Percentiles rank a stretch among this genome's conserved stretches.
These are phyloP conservation scores for Paragorgia papillata DNA, from an alignment of 92 coral and sea anemone species.

Conservation along the genomic window DNA sequence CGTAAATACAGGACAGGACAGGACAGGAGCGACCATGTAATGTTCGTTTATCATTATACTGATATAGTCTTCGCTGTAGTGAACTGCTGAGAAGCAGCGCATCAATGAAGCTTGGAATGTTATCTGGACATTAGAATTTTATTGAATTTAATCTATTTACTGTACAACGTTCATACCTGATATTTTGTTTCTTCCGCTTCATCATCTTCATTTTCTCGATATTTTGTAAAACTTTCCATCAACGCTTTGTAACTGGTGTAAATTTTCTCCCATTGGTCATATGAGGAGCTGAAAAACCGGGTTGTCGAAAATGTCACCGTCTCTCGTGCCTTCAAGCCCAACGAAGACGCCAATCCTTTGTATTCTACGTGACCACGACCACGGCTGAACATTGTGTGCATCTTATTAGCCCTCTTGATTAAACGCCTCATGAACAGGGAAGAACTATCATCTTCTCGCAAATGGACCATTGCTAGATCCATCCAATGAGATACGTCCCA, in stretches of 20 bases:
- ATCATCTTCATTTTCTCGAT: conserved; percentile 24
- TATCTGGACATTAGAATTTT: neutral
- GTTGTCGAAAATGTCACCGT: conserved; percentile 27
- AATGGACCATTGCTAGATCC: conserved; percentile 30
- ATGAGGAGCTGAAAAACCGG: conserved; percentile 31
- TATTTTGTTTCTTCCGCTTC: conserved; percentile 35
- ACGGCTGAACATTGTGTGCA: conserved; percentile 29
- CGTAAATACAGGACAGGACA: neutral
- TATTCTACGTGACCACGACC: conserved; percentile 34
- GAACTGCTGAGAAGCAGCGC: neutral
- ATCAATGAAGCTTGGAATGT: neutral
- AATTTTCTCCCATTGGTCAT: conserved; percentile 18
- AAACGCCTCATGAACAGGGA: conserved; percentile 10
- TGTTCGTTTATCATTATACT: neutral
- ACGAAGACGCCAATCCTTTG: conserved; percentile 21
- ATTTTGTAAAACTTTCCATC: neutral
- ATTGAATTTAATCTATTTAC: neutral
- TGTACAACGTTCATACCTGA: conserved; percentile 12
- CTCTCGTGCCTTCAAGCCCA: conserved; percentile 23
- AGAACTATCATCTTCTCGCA: neutral
- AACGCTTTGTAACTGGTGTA: conserved; percentile 28
- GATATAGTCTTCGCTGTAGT: neutral
- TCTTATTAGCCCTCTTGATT: conserved; percentile 32
- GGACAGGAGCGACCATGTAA: neutral
- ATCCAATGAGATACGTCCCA: conserved; percentile 30